Base-by-base conservation (phyloP, 1,140 invertebrate genomes). In the Ooceraea biroi region DNA sequence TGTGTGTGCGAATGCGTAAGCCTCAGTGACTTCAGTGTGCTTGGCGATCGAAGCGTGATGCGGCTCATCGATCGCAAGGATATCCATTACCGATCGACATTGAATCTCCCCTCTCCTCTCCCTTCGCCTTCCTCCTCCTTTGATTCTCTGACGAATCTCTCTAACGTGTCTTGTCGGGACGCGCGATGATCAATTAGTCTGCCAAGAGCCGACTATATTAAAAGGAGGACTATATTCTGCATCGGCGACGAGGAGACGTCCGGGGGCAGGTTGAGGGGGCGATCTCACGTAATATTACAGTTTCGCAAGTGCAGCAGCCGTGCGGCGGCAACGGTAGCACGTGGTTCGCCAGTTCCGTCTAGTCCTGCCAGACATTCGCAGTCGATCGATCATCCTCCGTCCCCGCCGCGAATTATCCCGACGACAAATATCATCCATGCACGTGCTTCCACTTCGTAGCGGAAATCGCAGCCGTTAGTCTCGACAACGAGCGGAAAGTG, bases 231-330 rank as follows among this genome's bases (percentile, higher is more conserved):
- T 46, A 17, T 19, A 7, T 25, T 4, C 14, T 10, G 57, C 19
- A 10, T 25, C 36, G 41, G 50, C 55, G 52, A 36, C 58, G 80
- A 73, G n/a, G 30, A 57, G 19, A 7, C 25, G 12, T 12, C 12
- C 19, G 14, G 30, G 63, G 46, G 50, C n/a, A n/a, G n/a, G n/a
- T n/a, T n/a, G n/a, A n/a, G 25, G 48, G 65, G 55, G 19, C 27
- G 76, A 61, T 72, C 82, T 87, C 76, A 87, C 88, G 88, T 89
- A 89, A 89, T 76, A 86, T 74, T 52, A 55, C 30, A 63, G 69
- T 87, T 82, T 82, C 84, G 46, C 66, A 84, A 61, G 44, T 50
- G 77, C 82, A 60, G 55, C 61, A 48, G 17, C 14, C n/a, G 48
- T 14, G 25, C 19, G 19, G 12, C 22, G 41, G 65, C 60, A 83